These are phyloP conservation scores for Molossus alvarezi DNA, from an alignment of 2,797 vertebrate species.

Conservation along the genomic window DNA sequence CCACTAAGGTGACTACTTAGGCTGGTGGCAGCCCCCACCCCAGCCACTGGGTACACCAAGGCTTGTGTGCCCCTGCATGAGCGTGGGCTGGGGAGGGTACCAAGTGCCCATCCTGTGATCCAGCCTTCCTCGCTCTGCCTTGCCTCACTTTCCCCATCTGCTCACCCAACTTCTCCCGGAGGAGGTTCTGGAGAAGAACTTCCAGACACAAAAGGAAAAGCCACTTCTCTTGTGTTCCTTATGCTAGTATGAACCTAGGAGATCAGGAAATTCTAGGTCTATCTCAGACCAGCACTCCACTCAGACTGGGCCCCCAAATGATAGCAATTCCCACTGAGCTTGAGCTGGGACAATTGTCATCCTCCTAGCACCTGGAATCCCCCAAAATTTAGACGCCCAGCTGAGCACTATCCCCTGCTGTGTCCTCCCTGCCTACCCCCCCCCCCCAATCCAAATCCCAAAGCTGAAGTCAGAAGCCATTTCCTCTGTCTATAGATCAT, in stretches of 20 bases:
- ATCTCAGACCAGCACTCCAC: neutral
- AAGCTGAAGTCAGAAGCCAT: neutral
- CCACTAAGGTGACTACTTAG: neutral
- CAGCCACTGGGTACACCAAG: neutral
- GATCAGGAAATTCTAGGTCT: neutral
- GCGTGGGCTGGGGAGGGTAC: neutral
- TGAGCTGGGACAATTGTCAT: too few relatives aligned
- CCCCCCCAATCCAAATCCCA: neutral
- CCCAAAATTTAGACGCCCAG: neutral
- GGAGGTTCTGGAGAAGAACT: neutral
- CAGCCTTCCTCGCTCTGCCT: neutral
- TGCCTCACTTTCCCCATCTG: slow-evolving; percentile 32
- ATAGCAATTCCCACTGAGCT: neutral
- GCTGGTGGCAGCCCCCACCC: too few relatives aligned
- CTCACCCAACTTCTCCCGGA: neutral
- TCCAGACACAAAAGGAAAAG: neutral
- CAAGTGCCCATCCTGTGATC: neutral
- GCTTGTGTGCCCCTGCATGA: neutral
- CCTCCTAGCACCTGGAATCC: neutral
- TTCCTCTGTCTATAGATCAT: neutral
- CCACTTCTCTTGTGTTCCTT: neutral
- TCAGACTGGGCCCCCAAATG: neutral
- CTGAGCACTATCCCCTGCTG: too few relatives aligned
- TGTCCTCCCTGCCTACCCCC: neutral
- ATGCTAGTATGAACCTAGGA: neutral